phyloP scores from a whole-genome alignment of 2,113 vertebrate genomes.

The Panthera uncia region DNA sequence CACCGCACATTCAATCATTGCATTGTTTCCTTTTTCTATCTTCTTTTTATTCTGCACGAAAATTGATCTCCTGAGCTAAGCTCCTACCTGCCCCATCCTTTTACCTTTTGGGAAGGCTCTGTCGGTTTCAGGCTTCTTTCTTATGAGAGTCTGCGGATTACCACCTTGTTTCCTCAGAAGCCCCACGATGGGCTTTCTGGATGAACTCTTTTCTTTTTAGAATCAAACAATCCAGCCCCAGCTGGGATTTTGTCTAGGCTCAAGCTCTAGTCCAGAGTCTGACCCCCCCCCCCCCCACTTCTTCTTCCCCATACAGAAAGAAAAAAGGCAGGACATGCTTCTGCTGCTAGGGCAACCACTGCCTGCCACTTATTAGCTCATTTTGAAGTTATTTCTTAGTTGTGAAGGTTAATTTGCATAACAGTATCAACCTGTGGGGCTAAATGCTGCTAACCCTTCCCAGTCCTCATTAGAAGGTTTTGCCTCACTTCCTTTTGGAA shows the following conservation, averaged over 20 bases:
- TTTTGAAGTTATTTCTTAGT: constrained; percentile 64
- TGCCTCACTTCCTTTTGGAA: not conserved
- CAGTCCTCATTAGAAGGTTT: not conserved
- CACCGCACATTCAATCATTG: not conserved
- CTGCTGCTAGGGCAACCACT: constrained; percentile 48
- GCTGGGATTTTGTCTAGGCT: not conserved
- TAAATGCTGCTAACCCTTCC: not conserved
- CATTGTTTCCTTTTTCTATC: not conserved
- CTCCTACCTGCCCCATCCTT: not conserved
- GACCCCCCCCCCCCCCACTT: fast-evolving
- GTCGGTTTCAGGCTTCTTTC: not conserved
- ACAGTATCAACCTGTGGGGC: not conserved
- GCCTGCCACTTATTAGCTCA: constrained; percentile 7
- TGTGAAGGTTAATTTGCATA: constrained; percentile 56
- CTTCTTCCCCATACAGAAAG: not conserved
- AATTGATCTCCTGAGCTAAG: not conserved
- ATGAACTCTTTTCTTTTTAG: not conserved
- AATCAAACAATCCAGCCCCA: not conserved
- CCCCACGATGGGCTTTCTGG: not conserved
- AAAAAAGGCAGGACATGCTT: constrained; percentile 25
- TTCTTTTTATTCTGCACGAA: not conserved
- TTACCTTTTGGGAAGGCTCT: not conserved
- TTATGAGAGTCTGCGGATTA: not conserved
- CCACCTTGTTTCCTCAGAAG: not conserved
- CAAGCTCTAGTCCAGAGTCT: not conserved